Conservation (phyloP, 2,797 vertebrate species). For the Meriones psammophilus region DNA sequence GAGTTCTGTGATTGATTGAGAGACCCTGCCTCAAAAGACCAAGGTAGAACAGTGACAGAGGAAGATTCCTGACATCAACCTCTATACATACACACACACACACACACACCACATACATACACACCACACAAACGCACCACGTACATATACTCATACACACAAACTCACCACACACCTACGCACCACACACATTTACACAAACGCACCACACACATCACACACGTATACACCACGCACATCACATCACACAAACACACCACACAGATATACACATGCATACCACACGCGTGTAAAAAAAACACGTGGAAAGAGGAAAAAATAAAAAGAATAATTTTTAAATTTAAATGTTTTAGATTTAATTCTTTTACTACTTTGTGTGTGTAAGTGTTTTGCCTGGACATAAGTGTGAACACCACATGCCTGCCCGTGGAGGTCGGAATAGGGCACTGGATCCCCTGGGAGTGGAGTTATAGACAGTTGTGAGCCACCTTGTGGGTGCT, state of each 20-base stretch:
- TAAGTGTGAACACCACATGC: background rate
- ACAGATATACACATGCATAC: background rate
- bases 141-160: background rate
- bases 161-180: background rate
- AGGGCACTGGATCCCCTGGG: background rate
- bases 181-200: background rate
- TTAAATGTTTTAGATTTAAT: background rate
- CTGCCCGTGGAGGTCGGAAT: background rate
- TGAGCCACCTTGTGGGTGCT: background rate
- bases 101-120: background rate
- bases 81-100: background rate
- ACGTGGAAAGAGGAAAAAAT: background rate
- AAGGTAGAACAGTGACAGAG: background rate
- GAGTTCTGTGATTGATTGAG: background rate
- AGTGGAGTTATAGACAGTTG: background rate
- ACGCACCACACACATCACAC: background rate
- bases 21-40: background rate
- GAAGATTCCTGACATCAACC: background rate
- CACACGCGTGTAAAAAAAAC: background rate
- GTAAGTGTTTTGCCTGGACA: background rate
- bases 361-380: background rate
- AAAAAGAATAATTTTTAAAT: background rate
- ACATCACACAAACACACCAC: background rate
- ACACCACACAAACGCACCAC: background rate
- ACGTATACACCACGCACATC: too few species aligned